Percentiles rank a stretch among this genome's conserved stretches.
Conservation (phyloP, 1,140 invertebrate species). For the Anoplolepis gracilipes region DNA sequence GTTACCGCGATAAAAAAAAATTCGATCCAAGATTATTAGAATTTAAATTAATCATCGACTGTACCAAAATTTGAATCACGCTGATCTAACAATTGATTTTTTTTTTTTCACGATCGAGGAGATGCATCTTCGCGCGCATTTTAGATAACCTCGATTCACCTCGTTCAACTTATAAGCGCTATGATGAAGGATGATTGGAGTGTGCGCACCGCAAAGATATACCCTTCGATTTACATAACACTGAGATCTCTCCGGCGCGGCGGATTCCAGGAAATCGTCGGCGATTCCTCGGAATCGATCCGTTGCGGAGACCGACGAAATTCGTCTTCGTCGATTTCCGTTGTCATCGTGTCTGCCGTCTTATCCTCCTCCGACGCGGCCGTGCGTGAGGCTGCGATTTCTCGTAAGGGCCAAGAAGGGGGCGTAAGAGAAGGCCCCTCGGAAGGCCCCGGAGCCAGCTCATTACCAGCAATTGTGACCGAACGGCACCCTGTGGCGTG, state of each 20-base stretch:
- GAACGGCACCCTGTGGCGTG: conserved; percentile 79
- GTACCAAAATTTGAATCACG: too few relatives aligned
- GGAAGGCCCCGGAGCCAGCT: conserved; percentile 79
- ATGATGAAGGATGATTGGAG: conserved; percentile 28
- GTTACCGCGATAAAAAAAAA: too few relatives aligned
- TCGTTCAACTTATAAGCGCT: conserved; percentile 25
- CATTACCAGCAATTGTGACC: conserved; percentile 85
- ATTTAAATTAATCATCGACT: too few relatives aligned
- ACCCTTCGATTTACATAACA: conserved; percentile 54
- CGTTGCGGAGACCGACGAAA: conserved; percentile 42
- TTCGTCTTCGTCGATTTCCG: conserved; percentile 72
- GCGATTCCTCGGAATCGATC: conserved; percentile 65
- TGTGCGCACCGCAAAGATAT: conserved; percentile 8
- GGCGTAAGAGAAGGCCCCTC: conserved; percentile 72
- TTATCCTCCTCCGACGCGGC: too few relatives aligned
- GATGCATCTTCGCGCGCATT: background rate
- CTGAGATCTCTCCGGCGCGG: background rate
- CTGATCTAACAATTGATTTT: too few relatives aligned
- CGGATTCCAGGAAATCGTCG: conserved; percentile 67
- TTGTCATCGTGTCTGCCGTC: conserved; percentile 67
- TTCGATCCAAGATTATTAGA: too few relatives aligned
- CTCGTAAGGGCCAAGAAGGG: conserved; percentile 62
- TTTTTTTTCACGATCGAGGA: background rate
- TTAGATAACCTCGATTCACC: background rate
- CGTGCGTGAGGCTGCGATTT: conserved; percentile 78